These are phyloP conservation scores for Eunapius fragilis DNA, from an alignment of 37 sponge, comb jelly and placozoan genomes.

Conservation along the genomic window DNA sequence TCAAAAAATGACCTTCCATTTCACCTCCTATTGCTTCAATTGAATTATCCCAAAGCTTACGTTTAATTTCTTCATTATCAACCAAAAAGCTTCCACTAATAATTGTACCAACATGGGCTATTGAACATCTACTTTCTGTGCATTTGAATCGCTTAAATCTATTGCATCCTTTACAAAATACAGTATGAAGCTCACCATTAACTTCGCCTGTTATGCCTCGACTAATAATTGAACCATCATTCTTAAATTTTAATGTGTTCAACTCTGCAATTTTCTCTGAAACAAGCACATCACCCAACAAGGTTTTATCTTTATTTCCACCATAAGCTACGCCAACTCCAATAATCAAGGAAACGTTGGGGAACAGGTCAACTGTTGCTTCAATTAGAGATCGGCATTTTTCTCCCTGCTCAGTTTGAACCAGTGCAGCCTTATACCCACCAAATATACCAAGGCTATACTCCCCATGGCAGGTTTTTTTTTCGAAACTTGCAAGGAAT, in stretches of 20 bases:
- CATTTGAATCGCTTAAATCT: not conserved
- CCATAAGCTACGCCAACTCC: slow-evolving; percentile 12
- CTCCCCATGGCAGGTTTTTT: not conserved
- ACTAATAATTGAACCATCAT: not conserved
- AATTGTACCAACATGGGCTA: not conserved
- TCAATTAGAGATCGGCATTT: not conserved
- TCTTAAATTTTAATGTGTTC: not conserved
- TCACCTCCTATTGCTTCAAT: slow-evolving; percentile 11
- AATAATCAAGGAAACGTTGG: not conserved
- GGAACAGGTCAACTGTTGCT: not conserved
- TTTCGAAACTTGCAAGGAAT: not conserved
- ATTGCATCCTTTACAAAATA: not conserved
- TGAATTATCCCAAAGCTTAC: not conserved
- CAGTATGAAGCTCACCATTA: not conserved
- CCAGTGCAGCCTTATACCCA: slow-evolving; percentile 4
- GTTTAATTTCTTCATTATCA: slow-evolving; percentile 2
- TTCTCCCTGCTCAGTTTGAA: not conserved
- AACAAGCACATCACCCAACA: not conserved
- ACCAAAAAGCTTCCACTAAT: not conserved
- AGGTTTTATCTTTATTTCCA: not conserved
- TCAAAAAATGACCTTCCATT: slow-evolving; percentile 7
- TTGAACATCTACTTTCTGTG: not conserved
- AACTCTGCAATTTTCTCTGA: not conserved
- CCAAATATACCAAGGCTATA: not conserved
- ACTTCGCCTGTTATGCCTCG: not conserved